These are phyloP conservation scores for Lydus trimaculatus DNA, from an alignment of 2,888 invertebrate genomes.

Conservation along the genomic window DNA sequence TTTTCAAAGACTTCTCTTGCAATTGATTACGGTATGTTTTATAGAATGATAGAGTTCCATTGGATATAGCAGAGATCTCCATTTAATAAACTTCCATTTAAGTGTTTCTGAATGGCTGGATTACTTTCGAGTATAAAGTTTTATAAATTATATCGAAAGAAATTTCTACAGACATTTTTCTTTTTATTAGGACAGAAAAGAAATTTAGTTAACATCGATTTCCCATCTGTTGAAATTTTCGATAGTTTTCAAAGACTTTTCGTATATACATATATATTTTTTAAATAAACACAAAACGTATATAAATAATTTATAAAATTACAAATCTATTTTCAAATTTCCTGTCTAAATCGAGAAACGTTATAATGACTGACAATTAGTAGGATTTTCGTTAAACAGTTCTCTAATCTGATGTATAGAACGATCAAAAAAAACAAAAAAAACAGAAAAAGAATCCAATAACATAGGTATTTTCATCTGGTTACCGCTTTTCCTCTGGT, in stretches of 20 bases:
- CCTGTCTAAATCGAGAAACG: not conserved
- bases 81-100: slow-evolving; percentile 2
- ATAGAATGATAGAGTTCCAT: not conserved
- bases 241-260: not conserved
- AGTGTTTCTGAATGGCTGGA: not conserved
- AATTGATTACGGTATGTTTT: not conserved
- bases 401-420: no score
- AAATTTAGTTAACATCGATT: not conserved
- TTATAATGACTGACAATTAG: not conserved
- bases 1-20: not conserved
- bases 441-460: not conserved
- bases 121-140: not conserved
- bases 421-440: not conserved
- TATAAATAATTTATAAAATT: not conserved
- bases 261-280: not conserved
- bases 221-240: not conserved
- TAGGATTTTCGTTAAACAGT: no score
- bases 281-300: not conserved
- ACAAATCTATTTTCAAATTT: not conserved
- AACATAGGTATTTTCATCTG: not conserved
- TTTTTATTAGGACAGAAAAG: not conserved
- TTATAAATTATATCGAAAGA: slow-evolving; percentile 2
- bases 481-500: not conserved
- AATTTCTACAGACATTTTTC: not conserved
- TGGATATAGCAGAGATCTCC: not conserved